Percentiles rank a stretch among this genome's conserved stretches.
Conservation (phyloP, 1,140 invertebrate genomes). For the Agrypnia vestita region DNA sequence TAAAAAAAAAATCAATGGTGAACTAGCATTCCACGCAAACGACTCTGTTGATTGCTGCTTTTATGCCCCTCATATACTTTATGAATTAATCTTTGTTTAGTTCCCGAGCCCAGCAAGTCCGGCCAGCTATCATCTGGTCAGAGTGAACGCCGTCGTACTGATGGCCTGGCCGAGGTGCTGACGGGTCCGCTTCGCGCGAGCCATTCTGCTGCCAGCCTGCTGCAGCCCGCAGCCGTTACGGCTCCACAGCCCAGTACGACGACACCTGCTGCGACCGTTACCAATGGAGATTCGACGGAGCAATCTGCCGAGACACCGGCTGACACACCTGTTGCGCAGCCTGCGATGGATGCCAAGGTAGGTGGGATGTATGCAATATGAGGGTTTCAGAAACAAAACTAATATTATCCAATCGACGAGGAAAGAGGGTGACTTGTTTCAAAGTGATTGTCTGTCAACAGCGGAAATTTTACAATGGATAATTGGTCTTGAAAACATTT, state of each 20-base stretch:
- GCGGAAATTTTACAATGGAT: too few relatives aligned
- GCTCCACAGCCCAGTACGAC: neutral
- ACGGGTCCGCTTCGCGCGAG: slow-evolving; percentile 66
- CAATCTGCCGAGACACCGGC: neutral
- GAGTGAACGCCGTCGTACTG: slow-evolving; percentile 67
- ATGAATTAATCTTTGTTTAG: neutral
- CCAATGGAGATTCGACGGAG: neutral
- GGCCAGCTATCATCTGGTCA: slow-evolving; percentile 51
- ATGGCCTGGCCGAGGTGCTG: slow-evolving; percentile 69
- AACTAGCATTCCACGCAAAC: too few relatives aligned
- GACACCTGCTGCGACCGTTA: neutral
- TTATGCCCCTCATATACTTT: too few relatives aligned
- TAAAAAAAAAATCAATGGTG: too few relatives aligned
- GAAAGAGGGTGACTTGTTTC: too few relatives aligned
- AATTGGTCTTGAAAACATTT: too few relatives aligned
- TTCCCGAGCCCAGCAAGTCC: slow-evolving; percentile 2
- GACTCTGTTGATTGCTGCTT: too few relatives aligned
- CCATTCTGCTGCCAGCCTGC: slow-evolving; percentile 59
- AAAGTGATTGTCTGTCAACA: too few relatives aligned
- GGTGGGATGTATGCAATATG: too few relatives aligned
- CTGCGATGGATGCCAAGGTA: slow-evolving; percentile 38
- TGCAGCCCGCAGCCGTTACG: neutral
- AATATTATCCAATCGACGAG: too few relatives aligned
- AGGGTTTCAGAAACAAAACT: too few relatives aligned
- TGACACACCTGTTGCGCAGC: slow-evolving; percentile 13